Conservation (phyloP, 2,113 vertebrate genomes). For the Barnardius zonarius region DNA sequence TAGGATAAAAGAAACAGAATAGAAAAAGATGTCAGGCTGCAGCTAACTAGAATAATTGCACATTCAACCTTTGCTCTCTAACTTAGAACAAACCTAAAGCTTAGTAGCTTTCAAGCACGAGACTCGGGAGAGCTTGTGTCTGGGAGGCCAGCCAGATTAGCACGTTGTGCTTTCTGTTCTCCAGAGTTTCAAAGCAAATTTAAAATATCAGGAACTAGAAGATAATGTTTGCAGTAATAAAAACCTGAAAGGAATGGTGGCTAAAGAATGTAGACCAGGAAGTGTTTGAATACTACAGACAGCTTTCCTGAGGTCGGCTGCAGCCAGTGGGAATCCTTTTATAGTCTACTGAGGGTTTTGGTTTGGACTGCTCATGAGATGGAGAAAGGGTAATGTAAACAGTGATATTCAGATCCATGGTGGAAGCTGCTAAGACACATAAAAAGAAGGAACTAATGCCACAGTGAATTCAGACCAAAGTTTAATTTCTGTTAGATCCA, state of each 20-base stretch:
- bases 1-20: not conserved
- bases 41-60: not conserved
- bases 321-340: not conserved
- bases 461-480: not conserved
- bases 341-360: not conserved
- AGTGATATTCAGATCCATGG: not conserved
- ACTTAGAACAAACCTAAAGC: not conserved
- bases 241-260: not conserved
- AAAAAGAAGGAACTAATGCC: not conserved
- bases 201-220: not conserved
- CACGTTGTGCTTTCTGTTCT: not conserved
- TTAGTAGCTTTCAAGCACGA: not conserved
- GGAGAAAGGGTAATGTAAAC: not conserved
- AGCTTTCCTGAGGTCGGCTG: not conserved
- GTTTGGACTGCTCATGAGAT: not conserved
- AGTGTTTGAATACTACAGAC: not conserved
- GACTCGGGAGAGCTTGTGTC: not conserved
- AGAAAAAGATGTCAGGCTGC: not conserved
- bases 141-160: not conserved
- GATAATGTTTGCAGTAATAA: not conserved
- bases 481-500: not conserved
- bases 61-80: not conserved
- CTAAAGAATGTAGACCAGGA: not conserved
- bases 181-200: conserved; percentile 7
- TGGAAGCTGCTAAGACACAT: not conserved